Evolutionary conservation across 2,888 invertebrate species (phyloP), one percentile per base, ranked within the genome.

Genomic region (Sclerodermus sp.): DNA sequence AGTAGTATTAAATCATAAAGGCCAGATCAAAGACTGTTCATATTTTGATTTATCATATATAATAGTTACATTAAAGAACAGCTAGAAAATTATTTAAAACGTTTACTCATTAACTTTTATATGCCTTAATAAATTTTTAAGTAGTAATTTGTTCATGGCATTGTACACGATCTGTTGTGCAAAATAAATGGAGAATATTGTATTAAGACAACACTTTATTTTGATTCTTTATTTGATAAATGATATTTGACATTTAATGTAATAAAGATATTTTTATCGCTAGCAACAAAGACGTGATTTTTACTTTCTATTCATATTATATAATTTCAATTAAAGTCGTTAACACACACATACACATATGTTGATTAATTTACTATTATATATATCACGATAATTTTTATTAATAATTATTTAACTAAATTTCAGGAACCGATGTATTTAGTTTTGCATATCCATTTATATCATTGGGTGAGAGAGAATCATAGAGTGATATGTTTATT

Each of bases 101-200:
- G 41, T 44, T 47, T 53, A 29, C 53, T 49, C 44, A 31, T 48
- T 14, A 41, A 47, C 47, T 55, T 60, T 53, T 47, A 50, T 62
- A 62, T 58, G 60, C 45, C 47, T 56, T 57, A 42, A 50, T 50
- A 47, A 42, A 48, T 51, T 51, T 57, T 47, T 49, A 54, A 23
- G 50, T 53, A 60, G 53, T 39, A 53, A 64, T 55, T 53, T 64
- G 60, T 65, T 64, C 57, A 65, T 57, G 60, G 58, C 55, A 56
- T 47, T 61, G 57, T 67, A 67, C 67, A 62, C 53, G 55, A 62
- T 48, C 51, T 58, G 66, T 58, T 65, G 65, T 65, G 65, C 67
- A 67, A 57, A 60, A 60, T 61, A 61, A 64, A 62, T 66, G 44
- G 53, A 64, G 49, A 58, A 46, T 50, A 59, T 59, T 63, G 59